Conservation (phyloP, 2,113 vertebrate genomes). For the Sinocyclocheilus anshuiensis region DNA sequence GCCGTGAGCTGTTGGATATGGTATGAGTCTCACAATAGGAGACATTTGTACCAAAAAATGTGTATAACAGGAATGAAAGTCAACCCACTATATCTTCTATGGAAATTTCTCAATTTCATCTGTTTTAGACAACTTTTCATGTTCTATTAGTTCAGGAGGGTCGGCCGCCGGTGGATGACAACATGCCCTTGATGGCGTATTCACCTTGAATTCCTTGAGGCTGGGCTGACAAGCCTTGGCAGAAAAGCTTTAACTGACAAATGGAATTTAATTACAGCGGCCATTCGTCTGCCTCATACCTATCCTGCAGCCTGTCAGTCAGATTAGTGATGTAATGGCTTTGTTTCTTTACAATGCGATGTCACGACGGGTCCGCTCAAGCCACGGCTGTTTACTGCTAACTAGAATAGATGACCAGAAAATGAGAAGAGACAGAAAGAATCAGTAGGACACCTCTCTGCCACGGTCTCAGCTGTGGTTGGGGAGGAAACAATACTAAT, state of each 20-base stretch:
- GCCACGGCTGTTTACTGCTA: constrained; percentile 33
- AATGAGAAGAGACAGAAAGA: constrained; percentile 35
- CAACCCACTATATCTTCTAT: background rate
- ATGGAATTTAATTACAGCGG: constrained; percentile 53
- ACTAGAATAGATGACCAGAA: constrained; percentile 27
- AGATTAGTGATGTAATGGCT: constrained; percentile 54
- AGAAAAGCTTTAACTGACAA: constrained; percentile 50
- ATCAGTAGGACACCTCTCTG: constrained; percentile 24
- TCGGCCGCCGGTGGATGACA: background rate
- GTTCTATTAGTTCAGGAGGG: constrained; percentile 4
- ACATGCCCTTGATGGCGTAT: constrained; percentile 41
- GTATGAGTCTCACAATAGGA: background rate
- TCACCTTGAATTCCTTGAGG: constrained; percentile 46
- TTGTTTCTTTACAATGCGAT: constrained; percentile 40
- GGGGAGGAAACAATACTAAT: constrained; percentile 49
- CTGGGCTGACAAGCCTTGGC: constrained; percentile 37
- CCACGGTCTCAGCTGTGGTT: constrained; percentile 29
- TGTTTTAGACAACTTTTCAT: constrained; percentile 9
- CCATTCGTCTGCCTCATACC: constrained; percentile 29
- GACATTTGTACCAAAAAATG: background rate
- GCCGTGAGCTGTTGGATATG: background rate
- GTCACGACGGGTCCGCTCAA: constrained; percentile 8
- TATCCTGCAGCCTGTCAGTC: constrained; percentile 54
- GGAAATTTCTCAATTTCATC: constrained; percentile 5
- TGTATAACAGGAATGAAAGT: background rate